These are phyloP conservation scores for Hiodon tergisus DNA, from an alignment of 2,113 vertebrate genomes.

Conservation along the genomic window DNA sequence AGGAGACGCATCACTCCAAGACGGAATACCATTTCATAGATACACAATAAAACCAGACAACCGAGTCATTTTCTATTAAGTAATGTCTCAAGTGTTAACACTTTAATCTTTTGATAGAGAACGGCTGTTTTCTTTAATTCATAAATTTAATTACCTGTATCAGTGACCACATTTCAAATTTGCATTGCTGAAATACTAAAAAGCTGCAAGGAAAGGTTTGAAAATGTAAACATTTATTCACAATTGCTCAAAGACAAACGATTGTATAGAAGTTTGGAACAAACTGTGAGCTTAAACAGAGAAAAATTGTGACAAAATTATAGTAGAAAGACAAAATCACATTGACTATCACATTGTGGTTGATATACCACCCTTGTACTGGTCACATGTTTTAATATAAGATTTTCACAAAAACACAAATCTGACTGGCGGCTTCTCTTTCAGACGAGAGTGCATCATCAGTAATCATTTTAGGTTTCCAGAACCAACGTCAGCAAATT, in stretches of 20 bases:
- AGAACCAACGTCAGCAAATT: conserved; percentile 16
- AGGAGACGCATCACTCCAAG: no score
- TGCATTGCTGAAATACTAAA: no score
- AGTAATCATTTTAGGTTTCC: conserved; percentile 11
- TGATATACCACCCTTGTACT: background rate
- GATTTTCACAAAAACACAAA: background rate
- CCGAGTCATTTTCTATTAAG: no score
- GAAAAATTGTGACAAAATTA: no score
- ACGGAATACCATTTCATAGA: no score
- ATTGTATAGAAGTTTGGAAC: background rate
- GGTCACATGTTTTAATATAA: background rate
- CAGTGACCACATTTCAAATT: no score
- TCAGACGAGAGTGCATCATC: background rate
- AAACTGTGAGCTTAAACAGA: background rate
- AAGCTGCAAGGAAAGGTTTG: background rate
- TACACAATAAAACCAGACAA: no score
- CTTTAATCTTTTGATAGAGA: no score
- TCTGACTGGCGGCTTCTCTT: background rate
- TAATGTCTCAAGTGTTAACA: no score
- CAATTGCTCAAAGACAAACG: background rate
- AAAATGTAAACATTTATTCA: conserved; percentile 12
- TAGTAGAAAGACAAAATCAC: background rate
- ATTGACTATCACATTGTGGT: background rate
- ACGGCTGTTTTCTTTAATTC: no score
- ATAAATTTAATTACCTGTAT: no score